A percentile compares a stretch with the other conserved stretches of the same genome.
Conservation (phyloP, 2,888 invertebrate species). For the Stegana nigrithorax region DNA sequence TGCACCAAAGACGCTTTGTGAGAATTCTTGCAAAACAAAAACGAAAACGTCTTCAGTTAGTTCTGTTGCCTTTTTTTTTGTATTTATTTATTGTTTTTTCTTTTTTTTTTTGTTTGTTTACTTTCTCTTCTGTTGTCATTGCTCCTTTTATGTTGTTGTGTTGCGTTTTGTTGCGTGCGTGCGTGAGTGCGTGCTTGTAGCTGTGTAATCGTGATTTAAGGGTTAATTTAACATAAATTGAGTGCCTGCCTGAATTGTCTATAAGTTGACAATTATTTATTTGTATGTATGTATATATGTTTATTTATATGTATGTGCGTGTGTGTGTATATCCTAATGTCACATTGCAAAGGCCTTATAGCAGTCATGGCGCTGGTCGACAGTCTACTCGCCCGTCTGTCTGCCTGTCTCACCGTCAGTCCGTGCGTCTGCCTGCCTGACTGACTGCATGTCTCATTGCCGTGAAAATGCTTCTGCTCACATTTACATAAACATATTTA, state of each 20-base stretch:
- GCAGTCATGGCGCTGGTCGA: no score
- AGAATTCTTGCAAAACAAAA: no score
- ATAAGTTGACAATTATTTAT: conserved; percentile 2
- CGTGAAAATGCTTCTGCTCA: no score
- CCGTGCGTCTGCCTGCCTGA: no score
- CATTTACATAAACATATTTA: no score
- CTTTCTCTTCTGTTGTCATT: no score
- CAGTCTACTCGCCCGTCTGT: conserved; percentile 11
- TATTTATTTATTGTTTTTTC: not conserved
- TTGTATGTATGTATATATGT: not conserved
- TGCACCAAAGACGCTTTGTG: no score
- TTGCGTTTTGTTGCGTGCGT: not conserved
- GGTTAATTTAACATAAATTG: conserved; percentile 48
- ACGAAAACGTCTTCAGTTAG: conserved; percentile 21
- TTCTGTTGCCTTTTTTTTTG: not conserved
- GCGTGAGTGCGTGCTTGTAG: no score
- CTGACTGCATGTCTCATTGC: no score
- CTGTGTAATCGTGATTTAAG: conserved; percentile 39
- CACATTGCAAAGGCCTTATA: conserved; percentile 40
- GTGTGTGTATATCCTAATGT: not conserved
- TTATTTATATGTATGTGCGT: not conserved
- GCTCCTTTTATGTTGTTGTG: no score
- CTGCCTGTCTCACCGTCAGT: not conserved
- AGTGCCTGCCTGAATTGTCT: conserved; percentile 17
- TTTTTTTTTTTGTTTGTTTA: no score